Evolutionary conservation across 2,888 invertebrate species (phyloP).

Genomic region (Periphyllus acericola): DNA sequence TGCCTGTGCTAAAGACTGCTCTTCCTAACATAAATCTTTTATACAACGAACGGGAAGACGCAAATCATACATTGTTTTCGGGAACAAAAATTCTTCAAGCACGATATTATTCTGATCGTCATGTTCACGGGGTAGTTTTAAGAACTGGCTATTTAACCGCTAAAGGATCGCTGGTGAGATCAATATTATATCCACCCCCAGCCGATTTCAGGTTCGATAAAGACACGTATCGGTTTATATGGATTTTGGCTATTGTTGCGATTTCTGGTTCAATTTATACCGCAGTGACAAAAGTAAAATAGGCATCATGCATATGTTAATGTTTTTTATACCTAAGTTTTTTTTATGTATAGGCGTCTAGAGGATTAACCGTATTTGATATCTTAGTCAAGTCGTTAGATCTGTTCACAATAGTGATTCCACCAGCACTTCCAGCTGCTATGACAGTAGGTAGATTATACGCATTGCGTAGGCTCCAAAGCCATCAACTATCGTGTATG

Average conservation of each 20-base stretch:
- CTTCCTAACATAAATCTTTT: slow-evolving; percentile 72
- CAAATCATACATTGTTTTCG: slow-evolving; percentile 87
- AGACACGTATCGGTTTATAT: slow-evolving; percentile 74
- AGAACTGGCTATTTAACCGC: slow-evolving; percentile 75
- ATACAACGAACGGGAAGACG: slow-evolving; percentile 80
- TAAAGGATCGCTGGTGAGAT: slow-evolving; percentile 81
- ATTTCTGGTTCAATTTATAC: slow-evolving; percentile 71
- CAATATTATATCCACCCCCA: slow-evolving; percentile 81
- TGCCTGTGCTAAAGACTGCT: slow-evolving; percentile 89
- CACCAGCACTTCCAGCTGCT: slow-evolving; percentile 90
- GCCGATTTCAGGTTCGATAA: slow-evolving; percentile 81
- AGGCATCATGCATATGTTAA: background rate
- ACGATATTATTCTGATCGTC: slow-evolving; percentile 78
- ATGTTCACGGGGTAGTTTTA: slow-evolving; percentile 69
- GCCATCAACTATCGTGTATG: slow-evolving; percentile 80
- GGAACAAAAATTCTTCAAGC: slow-evolving; percentile 92
- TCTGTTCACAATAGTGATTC: slow-evolving; percentile 92
- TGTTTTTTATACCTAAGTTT: background rate
- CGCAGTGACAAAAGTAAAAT: slow-evolving; percentile 70
- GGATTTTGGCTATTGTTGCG: slow-evolving; percentile 70
- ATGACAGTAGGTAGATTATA: slow-evolving; percentile 87
- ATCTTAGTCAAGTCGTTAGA: slow-evolving; percentile 85
- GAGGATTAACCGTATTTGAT: slow-evolving; percentile 64
- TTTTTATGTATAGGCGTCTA: slow-evolving; percentile 63
- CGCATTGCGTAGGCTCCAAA: slow-evolving; percentile 79